Percentiles rank a stretch among this genome's conserved stretches.
Evolutionary conservation across 2,797 vertebrate species (phyloP).

Genomic region (Pseudomugil gertrudae): DNA sequence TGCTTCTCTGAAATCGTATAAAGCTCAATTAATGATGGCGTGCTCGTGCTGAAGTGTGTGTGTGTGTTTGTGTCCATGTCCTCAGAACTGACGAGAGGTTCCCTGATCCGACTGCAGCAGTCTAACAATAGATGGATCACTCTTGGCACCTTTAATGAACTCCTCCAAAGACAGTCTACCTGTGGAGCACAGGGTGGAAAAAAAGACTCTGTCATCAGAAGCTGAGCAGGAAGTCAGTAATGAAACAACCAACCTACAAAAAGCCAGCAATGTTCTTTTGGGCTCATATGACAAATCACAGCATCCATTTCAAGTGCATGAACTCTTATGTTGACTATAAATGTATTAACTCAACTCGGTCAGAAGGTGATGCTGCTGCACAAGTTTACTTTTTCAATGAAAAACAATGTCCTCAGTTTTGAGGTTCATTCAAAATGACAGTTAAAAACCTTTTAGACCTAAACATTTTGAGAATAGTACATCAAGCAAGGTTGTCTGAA

Average conservation of each 20-base stretch:
- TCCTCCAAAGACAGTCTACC: conserved; percentile 96
- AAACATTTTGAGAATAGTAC: background rate
- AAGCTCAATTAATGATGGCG: conserved; percentile 32
- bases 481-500: background rate
- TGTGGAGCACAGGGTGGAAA: conserved; percentile 65
- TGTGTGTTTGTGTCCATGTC: conserved; percentile 6
- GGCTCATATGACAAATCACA: background rate
- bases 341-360: conserved; percentile 1
- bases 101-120: conserved; percentile 97
- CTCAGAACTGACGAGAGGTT: conserved; percentile 90
- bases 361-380: conserved; percentile 42
- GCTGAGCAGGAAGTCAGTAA: conserved; percentile 9
- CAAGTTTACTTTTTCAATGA: background rate
- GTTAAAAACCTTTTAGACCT: background rate
- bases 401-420: background rate
- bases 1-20: conserved; percentile 5
- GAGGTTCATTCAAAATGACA: background rate
- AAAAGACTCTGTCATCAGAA: background rate
- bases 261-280: background rate
- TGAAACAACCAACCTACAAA: background rate
- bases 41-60: conserved; percentile 11
- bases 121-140: conserved; percentile 96
- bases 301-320: background rate
- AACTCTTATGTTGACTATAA: background rate
- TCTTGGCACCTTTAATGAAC: conserved; percentile 98